Percentiles rank a stretch among this genome's conserved stretches.
These are phyloP conservation scores for Lepilemur ruficaudatus DNA, from an alignment of 2,797 vertebrate species.

Conservation along the genomic window DNA sequence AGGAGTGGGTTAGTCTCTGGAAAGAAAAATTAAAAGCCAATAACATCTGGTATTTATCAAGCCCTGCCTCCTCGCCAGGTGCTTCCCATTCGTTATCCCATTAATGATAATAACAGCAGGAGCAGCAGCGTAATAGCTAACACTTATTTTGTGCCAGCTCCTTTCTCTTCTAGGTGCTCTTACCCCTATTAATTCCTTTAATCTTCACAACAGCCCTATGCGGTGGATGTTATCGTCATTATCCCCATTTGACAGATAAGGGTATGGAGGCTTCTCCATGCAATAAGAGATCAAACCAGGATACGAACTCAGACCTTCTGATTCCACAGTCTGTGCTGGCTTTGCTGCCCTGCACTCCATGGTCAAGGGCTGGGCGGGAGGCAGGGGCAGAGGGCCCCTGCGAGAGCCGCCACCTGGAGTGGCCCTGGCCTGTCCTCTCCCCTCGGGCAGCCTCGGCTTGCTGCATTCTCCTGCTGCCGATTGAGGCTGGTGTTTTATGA, in stretches of 20 bases:
- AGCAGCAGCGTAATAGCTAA: neutral
- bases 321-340: rapidly evolving
- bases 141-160: neutral
- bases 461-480: conserved; percentile 17
- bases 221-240: neutral
- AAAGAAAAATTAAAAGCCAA: neutral
- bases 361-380: neutral
- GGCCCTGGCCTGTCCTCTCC: neutral
- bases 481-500: conserved; percentile 85
- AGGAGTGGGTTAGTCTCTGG: neutral
- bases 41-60: neutral
- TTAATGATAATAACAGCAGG: neutral
- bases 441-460: neutral
- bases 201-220: neutral
- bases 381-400: neutral
- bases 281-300: neutral
- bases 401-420: neutral
- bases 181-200: neutral
- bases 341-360: rapidly evolving
- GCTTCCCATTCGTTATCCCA: neutral
- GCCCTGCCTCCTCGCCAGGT: neutral
- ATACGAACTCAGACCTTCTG: neutral
- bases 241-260: conserved; percentile 20
- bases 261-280: neutral
- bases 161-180: conserved; percentile 18